Conservation (phyloP, 2,797 vertebrate genomes). For the Micrastur ruficollis region DNA sequence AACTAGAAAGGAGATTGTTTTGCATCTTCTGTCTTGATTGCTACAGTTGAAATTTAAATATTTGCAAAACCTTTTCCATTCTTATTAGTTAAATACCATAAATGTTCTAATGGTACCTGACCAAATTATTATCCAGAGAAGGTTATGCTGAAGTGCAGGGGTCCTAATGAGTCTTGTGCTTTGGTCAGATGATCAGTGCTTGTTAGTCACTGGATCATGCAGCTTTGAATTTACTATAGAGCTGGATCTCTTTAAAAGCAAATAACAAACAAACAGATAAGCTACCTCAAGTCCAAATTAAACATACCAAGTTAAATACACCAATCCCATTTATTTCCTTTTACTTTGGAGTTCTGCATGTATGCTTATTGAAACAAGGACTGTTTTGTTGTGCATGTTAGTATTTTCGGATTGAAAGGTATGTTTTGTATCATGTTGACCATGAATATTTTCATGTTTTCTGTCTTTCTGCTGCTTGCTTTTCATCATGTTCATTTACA, state of each 20-base stretch:
- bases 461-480: conserved; percentile 23
- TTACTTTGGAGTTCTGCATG: neutral
- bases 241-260: neutral
- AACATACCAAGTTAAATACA: neutral
- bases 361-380: neutral
- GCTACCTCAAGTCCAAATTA: neutral
- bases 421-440: neutral
- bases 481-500: conserved; percentile 46
- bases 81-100: neutral
- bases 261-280: neutral
- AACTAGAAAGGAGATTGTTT: neutral
- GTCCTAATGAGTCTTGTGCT: neutral
- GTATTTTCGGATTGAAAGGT: neutral
- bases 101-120: neutral
- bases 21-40: neutral
- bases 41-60: neutral
- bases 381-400: neutral
- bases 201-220: neutral
- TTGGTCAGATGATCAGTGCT: neutral
- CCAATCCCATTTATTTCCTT: neutral
- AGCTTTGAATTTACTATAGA: neutral
- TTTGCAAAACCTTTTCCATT: neutral
- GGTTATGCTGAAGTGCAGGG: neutral
- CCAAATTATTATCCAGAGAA: neutral
- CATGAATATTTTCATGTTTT: conserved; percentile 28